Evolutionary conservation across 23 tunicate genomes (phyloP), one percentile per base, ranked within the genome.

Genomic region (Halocynthia aurantium): DNA sequence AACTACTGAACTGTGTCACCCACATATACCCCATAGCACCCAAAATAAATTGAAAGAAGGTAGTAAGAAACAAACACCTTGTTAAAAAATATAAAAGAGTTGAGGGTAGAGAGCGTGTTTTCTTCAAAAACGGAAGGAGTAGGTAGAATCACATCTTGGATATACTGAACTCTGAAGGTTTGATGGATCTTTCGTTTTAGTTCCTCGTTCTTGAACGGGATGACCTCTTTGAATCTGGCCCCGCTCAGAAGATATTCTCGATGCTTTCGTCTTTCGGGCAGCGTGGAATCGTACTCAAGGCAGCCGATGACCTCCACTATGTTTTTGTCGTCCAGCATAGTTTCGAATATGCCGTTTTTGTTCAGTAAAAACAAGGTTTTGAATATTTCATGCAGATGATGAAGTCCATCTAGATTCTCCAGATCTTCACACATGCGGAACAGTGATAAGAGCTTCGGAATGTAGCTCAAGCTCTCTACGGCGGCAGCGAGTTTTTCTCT

Each of bases 101-200:
- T 82, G 11, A 93, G 67, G 61, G 93, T 93, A 11, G 98, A 87
- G 21, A 93, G 94, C 81, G 81, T 80, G 78, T 93, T 87, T 57
- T 87, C 98, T 64, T 93, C 98, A 57, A 93, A 93, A 7, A 93
- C 93, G 6, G 93, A 87, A n/a, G 98, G 98, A 51, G 98, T 87
- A 10, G 98, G 98, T 22, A 93, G 84, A 44, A 93, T 92, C 10
- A 87, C 88, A 70, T 93, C 98, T 61, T 93, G 98, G 50, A 93
- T 87, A 84, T 93, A 93, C 84, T 93, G 98, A 64, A 93, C 78
- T 31, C 94, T 77, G 67, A 87, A 87, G n/a, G 98, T 92, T 56
- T 86, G 98, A 57, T 92, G 98, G 57, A 92, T 92, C 67, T 92
- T 93, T 76, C 74, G 84, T 51, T 73, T 53, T 49, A 93, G 81